Evolutionary conservation across 2,113 vertebrate genomes (phyloP).

Genomic region (Lophius piscatorius): DNA sequence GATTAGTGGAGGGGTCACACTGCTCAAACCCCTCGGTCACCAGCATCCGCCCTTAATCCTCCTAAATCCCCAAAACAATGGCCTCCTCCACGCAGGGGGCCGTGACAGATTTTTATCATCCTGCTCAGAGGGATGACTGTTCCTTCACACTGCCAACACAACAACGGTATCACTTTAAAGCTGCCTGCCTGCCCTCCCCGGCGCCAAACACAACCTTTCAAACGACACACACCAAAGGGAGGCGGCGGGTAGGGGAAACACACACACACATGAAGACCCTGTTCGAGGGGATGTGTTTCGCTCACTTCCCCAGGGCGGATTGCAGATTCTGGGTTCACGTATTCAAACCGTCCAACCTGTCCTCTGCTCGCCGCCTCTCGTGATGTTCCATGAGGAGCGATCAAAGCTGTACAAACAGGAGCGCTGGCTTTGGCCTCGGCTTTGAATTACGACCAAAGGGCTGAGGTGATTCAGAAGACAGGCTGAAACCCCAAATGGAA

Average conservation of each 20-base stretch:
- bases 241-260: not conserved
- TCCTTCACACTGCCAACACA: slow-evolving; percentile 52
- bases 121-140: slow-evolving; percentile 66
- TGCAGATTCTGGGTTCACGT: too few relatives aligned
- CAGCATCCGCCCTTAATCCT: slow-evolving; percentile 71
- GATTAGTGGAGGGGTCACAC: slow-evolving; percentile 73
- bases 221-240: slow-evolving; percentile 9
- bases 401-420: slow-evolving; percentile 54
- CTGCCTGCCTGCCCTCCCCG: slow-evolving; percentile 26
- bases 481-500: slow-evolving; percentile 1
- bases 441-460: slow-evolving; percentile 62
- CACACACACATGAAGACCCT: not conserved
- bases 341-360: slow-evolving; percentile 27
- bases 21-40: slow-evolving; percentile 62
- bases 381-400: slow-evolving; percentile 43
- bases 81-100: slow-evolving; percentile 64
- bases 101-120: slow-evolving; percentile 77
- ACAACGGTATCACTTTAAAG: slow-evolving; percentile 56
- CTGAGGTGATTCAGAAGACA: slow-evolving; percentile 23
- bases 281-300: slow-evolving; percentile 11
- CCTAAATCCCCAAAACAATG: slow-evolving; percentile 79
- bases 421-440: slow-evolving; percentile 54
- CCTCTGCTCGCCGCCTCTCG: slow-evolving; percentile 11
- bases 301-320: too few relatives aligned
- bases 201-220: slow-evolving; percentile 15